Conservation (phyloP, 2,888 invertebrate genomes). For the Linnaemya vulpina region DNA sequence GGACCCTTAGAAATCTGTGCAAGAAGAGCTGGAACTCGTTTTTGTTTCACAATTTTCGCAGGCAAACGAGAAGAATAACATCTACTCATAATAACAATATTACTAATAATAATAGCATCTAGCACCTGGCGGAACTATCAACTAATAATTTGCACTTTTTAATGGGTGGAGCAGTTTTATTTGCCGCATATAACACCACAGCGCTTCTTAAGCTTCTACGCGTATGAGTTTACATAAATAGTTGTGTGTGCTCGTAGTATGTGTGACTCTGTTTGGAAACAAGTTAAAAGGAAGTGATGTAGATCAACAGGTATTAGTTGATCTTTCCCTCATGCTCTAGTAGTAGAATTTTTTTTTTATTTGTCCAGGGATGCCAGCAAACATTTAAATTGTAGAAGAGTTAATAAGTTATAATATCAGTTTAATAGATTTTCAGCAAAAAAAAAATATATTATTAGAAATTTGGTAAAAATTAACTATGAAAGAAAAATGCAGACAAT, state of each 20-base stretch:
- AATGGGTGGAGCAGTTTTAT: slow-evolving; percentile 74
- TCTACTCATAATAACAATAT: slow-evolving; percentile 32
- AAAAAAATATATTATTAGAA: too few relatives aligned
- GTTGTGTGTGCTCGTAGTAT: not conserved
- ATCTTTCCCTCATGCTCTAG: slow-evolving; percentile 42
- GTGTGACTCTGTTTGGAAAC: slow-evolving; percentile 10
- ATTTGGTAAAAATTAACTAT: too few relatives aligned
- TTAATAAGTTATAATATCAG: too few relatives aligned
- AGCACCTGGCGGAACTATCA: slow-evolving; percentile 82
- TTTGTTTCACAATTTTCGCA: slow-evolving; percentile 39
- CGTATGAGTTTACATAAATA: not conserved
- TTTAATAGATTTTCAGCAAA: too few relatives aligned
- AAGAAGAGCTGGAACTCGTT: slow-evolving; percentile 53
- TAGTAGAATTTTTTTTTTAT: not conserved
- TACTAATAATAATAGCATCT: slow-evolving; percentile 74
- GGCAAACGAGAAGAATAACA: not conserved
- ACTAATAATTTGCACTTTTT: slow-evolving; percentile 82
- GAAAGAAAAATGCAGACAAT: too few relatives aligned
- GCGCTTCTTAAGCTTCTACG: not conserved
- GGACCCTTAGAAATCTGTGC: slow-evolving; percentile 65
- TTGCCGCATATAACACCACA: slow-evolving; percentile 15
- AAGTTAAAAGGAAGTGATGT: slow-evolving; percentile 49
- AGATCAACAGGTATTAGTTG: slow-evolving; percentile 48
- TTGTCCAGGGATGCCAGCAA: slow-evolving; percentile 36
- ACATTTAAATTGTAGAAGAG: not conserved